These are phyloP conservation scores for Seira musarum DNA, from an alignment of 2,888 invertebrate genomes.

Conservation along the genomic window DNA sequence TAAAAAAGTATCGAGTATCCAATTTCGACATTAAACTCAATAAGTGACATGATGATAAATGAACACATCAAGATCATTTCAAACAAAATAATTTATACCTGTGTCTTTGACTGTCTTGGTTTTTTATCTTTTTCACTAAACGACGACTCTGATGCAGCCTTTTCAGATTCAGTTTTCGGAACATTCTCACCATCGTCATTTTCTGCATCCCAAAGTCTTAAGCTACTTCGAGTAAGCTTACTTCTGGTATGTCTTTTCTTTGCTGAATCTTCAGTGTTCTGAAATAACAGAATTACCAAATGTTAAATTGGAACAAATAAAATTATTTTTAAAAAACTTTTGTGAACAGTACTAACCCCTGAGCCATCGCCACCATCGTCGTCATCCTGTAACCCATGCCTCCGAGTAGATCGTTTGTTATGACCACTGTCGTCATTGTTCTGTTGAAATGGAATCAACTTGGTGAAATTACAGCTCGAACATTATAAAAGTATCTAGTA, in stretches of 20 bases:
- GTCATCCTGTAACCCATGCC: conserved; percentile 7
- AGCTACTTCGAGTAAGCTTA: conserved; percentile 44
- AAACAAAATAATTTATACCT: no score
- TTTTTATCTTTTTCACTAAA: conserved; percentile 43
- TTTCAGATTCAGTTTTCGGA: conserved; percentile 34
- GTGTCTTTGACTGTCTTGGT: conserved; percentile 20
- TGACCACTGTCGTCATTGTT: conserved; percentile 4
- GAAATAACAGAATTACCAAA: no score
- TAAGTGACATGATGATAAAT: no score
- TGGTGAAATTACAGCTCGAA: not conserved
- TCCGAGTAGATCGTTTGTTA: conserved; percentile 4
- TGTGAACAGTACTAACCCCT: not conserved
- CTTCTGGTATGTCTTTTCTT: conserved; percentile 36
- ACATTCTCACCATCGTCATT: conserved; percentile 27
- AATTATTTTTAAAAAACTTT: not conserved
- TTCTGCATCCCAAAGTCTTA: conserved; percentile 40
- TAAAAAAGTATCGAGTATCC: no score
- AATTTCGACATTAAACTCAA: no score
- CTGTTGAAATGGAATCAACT: conserved; percentile 10
- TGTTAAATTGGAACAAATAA: not conserved
- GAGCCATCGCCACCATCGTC: not conserved
- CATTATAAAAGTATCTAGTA: not conserved
- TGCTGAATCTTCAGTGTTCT: conserved; percentile 17
- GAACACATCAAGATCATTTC: no score
- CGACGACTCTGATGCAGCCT: conserved; percentile 44